Evolutionary conservation across 2,797 vertebrate genomes (phyloP).

Genomic region (Tragelaphus eurycerus): DNA sequence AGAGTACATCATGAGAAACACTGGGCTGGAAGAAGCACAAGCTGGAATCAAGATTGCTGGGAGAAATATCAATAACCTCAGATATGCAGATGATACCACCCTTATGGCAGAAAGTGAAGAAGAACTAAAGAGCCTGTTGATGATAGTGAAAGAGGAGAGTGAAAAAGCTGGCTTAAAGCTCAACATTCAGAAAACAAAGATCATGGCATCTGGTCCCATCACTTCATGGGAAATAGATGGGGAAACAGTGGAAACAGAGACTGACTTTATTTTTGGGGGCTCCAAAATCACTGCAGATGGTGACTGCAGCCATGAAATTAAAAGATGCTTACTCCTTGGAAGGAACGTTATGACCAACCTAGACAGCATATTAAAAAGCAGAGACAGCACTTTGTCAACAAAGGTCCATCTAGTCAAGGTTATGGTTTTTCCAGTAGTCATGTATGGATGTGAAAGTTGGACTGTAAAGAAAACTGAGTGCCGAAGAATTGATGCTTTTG

Average conservation of each 20-base stretch:
- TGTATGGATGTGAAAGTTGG: neutral
- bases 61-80: neutral
- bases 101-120: neutral
- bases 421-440: neutral
- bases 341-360: neutral
- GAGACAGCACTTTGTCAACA: neutral
- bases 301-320: neutral
- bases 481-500: neutral
- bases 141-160: neutral
- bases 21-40: neutral
- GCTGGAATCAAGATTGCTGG: neutral
- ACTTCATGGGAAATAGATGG: neutral
- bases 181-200: neutral
- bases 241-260: neutral
- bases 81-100: neutral
- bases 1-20: neutral
- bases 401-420: neutral
- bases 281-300: neutral
- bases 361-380: neutral
- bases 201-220: accelerated
- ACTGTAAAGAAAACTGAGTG: accelerated
- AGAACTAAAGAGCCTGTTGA: neutral
- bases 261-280: neutral
- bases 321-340: neutral
- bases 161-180: neutral